These are phyloP conservation scores for Dynastes tityus DNA, from an alignment of 2,888 invertebrate genomes.

Conservation along the genomic window DNA sequence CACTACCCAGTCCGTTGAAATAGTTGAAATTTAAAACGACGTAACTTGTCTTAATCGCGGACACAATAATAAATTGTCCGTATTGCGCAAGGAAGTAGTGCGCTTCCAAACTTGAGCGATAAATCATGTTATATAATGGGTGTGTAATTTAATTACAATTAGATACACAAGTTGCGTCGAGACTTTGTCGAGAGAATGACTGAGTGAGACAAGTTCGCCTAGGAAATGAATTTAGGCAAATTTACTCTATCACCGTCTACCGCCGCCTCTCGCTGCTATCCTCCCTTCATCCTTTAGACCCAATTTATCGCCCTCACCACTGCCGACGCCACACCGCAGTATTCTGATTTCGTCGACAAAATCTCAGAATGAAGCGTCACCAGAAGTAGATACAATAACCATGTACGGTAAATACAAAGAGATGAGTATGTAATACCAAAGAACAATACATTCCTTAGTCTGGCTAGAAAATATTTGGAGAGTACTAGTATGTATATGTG, in stretches of 20 bases:
- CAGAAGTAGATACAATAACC: background rate
- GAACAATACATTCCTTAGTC: no score
- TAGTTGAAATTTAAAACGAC: constrained; percentile 35
- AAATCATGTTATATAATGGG: constrained; percentile 66
- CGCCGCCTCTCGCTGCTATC: background rate
- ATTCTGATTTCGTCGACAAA: constrained; percentile 18
- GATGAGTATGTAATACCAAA: no score
- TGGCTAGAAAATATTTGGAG: no score
- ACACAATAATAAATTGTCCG: constrained; percentile 63
- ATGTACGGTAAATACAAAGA: no score
- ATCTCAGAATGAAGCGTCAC: constrained; percentile 21
- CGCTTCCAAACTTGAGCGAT: constrained; percentile 62
- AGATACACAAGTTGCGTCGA: constrained; percentile 61
- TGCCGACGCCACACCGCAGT: background rate
- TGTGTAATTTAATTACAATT: constrained; percentile 68
- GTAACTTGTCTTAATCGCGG: constrained; percentile 46
- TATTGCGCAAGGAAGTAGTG: constrained; percentile 57
- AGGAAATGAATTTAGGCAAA: constrained; percentile 45
- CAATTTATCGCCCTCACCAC: constrained; percentile 26
- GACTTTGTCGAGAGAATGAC: constrained; percentile 45
- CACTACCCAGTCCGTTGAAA: constrained; percentile 21
- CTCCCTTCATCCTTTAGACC: constrained; percentile 13
- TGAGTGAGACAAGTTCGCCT: constrained; percentile 46
- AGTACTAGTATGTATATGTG: no score
- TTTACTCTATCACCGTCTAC: constrained; percentile 39